Evolutionary conservation across 2,888 invertebrate species (phyloP).

Genomic region (Glyphotaelius pellucidus): DNA sequence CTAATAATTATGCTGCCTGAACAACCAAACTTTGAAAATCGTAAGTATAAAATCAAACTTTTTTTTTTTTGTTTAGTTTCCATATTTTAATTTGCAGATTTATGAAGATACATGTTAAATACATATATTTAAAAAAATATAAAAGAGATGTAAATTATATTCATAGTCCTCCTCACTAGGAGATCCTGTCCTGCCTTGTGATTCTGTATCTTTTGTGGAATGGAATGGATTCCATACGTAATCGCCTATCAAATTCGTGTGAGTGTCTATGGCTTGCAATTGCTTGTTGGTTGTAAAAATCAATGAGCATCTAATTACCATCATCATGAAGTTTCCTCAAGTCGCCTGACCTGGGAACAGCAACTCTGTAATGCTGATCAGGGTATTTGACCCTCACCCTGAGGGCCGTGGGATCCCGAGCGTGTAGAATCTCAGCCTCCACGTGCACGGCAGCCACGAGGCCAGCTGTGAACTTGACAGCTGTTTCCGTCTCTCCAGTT

Average conservation of each 20-base stretch:
- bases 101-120: too few species aligned
- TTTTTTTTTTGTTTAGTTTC: too few species aligned
- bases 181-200: too few species aligned
- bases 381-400: constrained; percentile 94
- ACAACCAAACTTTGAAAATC: background rate
- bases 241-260: too few species aligned
- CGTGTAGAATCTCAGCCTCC: constrained; percentile 90
- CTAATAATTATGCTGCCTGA: background rate
- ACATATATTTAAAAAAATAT: too few species aligned
- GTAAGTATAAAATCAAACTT: too few species aligned
- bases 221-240: too few species aligned
- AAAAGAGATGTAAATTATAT: too few species aligned
- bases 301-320: constrained; percentile 11
- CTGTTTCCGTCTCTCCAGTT: constrained; percentile 84
- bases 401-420: constrained; percentile 84
- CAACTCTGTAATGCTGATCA: constrained; percentile 91
- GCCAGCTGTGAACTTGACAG: constrained; percentile 95
- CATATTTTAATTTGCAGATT: too few species aligned
- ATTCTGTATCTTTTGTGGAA: too few species aligned
- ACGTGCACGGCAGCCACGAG: constrained; percentile 91
- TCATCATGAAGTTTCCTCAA: constrained; percentile 82
- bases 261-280: too few species aligned
- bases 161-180: too few species aligned
- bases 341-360: constrained; percentile 87
- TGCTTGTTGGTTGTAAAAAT: background rate